Evolutionary conservation across 1,140 invertebrate species (phyloP), one percentile per base, ranked within the genome.

Genomic region (Danaus plexippus): DNA sequence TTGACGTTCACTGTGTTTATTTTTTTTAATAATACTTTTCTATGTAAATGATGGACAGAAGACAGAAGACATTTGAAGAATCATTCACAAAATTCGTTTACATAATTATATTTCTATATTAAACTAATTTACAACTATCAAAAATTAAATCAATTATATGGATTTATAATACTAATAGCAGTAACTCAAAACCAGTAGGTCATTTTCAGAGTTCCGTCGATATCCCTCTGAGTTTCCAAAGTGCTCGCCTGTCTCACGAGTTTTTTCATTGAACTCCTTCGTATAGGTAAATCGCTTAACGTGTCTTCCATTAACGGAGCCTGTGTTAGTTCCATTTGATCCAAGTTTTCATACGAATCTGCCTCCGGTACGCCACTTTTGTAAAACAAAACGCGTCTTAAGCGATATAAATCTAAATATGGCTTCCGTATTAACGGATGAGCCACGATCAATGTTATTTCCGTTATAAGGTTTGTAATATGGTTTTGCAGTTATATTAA

Each of bases 171-270:
- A 32, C 10, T 49, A 41, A 40, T 47, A n/a, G n/a, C n/a, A n/a
- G n/a, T n/a, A 18, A 22, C 15, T 75, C 89, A 95, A 88, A 94
- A 94, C 94, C 94, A 95, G 77, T 94, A 94, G 0, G 94, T 94
- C 86, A 95, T 91, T 76, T 92, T 93, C 73, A 95, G 93, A 45
- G 90, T 91, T 11, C 94, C 94, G 69, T 94, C 92, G 0, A 90
- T 88, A 61, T 93, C 90, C 52, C 90, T 89, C 66, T 94, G 94
- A 3, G 94, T 94, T 60, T 94, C 93, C 89, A 95, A 91, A 3
- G 91, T 88, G 80, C 93, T 95, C 45, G 91, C 88, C 80, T 95
- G 94, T 6, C 92, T 88, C 9, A 92, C 90, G 22, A 95, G 77
- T 61, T 90, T 89, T 48, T 90, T 89, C 86, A 93, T 90, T 1